Base-by-base conservation (phyloP, 2,797 vertebrate genomes). In the Cheracebus regulus region DNA sequence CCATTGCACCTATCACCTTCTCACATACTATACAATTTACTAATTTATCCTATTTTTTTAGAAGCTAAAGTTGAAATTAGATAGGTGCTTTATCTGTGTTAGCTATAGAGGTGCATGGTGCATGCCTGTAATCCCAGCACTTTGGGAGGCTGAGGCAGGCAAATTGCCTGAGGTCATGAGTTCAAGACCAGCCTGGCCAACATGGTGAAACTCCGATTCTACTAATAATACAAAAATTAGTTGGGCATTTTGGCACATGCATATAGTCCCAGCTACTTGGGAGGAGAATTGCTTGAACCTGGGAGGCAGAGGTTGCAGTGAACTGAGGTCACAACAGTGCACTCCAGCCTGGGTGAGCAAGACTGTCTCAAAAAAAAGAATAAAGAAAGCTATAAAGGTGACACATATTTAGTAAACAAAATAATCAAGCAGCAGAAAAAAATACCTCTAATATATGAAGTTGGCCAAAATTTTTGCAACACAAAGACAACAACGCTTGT, bases 381-480 rank as follows among this genome's bases (percentile, higher is more conserved):
- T 58, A 5, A 67, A 67, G 52, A 76, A 94, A 79, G 12, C 44
- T 86, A 78, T 39, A 96, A 96, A 46, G 33, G 94, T 72, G 79
- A 95, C 67, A 92, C 81, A 97, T 97, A 95, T n/a, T 86, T 83
- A 92, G 22, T 19, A 97, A 76, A 93, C 58, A 79, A 96, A 86
- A 46, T 48, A 79, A 95, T 92, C 81, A 97, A 97, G 70, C 44
- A 96, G 33, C 48, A 93, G 48, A 93, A 95, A 64, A 93, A 97
- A 55, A 92, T n/a, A 61, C 26, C 95, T 92, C 19, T 48, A 80
- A 41, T 4, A 28, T 55, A 83, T 39, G n/a, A 57, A 79, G 8
- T 72, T 61, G 48, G 5, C 13, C 26, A 50, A 20, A 28, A 22
- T 72, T 91, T 72, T 90, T 80, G 22, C 24, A 86, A 73, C 20